Base-by-base conservation (phyloP, 2,888 invertebrate genomes). In the Chrysolina americana region DNA sequence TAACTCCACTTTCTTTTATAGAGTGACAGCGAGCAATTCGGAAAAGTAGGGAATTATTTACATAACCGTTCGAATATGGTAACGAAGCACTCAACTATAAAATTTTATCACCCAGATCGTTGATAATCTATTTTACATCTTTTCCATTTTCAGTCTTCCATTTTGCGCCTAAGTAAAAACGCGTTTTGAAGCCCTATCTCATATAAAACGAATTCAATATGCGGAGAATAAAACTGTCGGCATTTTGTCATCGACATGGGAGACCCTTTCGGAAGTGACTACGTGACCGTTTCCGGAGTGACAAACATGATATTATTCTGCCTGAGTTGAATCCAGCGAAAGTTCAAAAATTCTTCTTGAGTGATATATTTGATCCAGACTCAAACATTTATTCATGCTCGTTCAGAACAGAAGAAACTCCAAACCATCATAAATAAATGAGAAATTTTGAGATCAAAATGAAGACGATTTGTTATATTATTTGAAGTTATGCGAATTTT, bases 21-120 rank as follows among this genome's bases (percentile, higher is more conserved):
- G 56, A 56, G 56, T 56, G 56, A 23, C 11, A 56, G 23, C 56
- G 23, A 66, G 66, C 66, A 66, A 66, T 66, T 50, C 41, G 50
- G 50, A 36, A 28, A 66, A 66, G 66, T 66, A 41, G 66, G 36
- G 15, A 50, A 28, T 66, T 47, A 66, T 66, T 66, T 47, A 50
- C 66, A 66, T 66, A 66, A 66, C 66, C 48, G 23, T 66, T 70
- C 62, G 73, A 41, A 28, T 70, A 68, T 71, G 69, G 66, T 69
- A 70, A 65, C 70, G 65, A 71, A 68, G 70, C 47, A 68, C 28
- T 70, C 73, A 53, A 63, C 65, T 68, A 69, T 76, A 71, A 76
- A 73, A 73, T 73, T 73, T 76, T 73, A 73, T 73, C 71, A 69
- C 76, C 68, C 53, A 64, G 70, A 70, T 47, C 70, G 62, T 70